These are phyloP conservation scores for Cephus pygmeus DNA, from an alignment of 2,888 invertebrate genomes.

Conservation along the genomic window DNA sequence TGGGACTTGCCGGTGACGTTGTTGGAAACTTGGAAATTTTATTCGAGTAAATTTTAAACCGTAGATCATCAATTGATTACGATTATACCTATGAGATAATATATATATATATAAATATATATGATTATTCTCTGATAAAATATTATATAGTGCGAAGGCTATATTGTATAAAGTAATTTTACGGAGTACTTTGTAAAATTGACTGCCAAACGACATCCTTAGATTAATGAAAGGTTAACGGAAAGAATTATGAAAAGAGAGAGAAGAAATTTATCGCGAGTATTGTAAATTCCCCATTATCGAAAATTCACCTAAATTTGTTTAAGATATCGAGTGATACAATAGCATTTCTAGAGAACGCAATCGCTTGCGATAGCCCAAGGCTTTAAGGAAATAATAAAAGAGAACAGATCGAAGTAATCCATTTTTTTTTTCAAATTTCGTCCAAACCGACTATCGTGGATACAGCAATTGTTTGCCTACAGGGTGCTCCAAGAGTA, in stretches of 20 bases:
- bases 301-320: too few species aligned
- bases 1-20: constrained; percentile 36
- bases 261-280: background rate
- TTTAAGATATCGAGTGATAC: constrained; percentile 15
- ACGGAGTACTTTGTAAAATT: constrained; percentile 29
- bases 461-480: background rate
- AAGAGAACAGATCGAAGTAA: background rate
- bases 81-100: constrained; percentile 4
- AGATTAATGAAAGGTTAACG: background rate
- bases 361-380: background rate
- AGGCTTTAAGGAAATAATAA: background rate
- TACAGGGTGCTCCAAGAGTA: background rate
- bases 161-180: constrained; percentile 39
- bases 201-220: constrained; percentile 35
- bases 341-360: constrained; percentile 20
- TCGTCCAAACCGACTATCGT: background rate
- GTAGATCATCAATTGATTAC: background rate
- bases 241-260: background rate
- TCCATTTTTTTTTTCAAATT: background rate
- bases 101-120: background rate
- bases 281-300: too few species aligned
- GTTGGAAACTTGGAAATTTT: constrained; percentile 56
- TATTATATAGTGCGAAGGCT: constrained; percentile 16
- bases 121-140: constrained; percentile 15
- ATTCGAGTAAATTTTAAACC: constrained; percentile 29